Conservation (phyloP, 2,888 invertebrate species). For the Chrysina gloriosa region DNA sequence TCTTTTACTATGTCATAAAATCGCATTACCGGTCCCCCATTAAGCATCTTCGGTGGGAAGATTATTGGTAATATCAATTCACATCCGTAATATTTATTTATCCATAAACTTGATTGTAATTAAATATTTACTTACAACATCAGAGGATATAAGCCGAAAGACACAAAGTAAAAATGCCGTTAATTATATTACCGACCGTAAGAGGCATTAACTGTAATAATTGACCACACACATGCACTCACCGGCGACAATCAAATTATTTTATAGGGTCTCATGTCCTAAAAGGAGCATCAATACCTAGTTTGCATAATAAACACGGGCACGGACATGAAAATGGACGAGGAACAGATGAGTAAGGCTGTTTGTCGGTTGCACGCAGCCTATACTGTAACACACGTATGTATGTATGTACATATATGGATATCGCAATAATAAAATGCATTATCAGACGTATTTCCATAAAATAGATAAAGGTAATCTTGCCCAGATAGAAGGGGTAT, state of each 20-base stretch:
- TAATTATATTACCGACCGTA: constrained; percentile 31
- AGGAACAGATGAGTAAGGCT: constrained; percentile 22
- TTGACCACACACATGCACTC: constrained; percentile 34
- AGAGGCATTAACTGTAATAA: constrained; percentile 29
- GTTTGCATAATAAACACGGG: constrained; percentile 33
- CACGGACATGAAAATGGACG: constrained; percentile 6
- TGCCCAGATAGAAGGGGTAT: not conserved
- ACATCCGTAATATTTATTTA: constrained; percentile 12
- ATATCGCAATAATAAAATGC: constrained; percentile 18
- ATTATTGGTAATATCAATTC: not conserved
- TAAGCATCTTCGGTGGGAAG: not conserved
- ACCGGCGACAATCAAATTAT: constrained; percentile 30
- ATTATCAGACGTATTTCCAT: not conserved
- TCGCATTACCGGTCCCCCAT: not conserved
- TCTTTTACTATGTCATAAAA: constrained; percentile 2
- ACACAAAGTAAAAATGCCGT: constrained; percentile 29
- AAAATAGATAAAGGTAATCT: constrained; percentile 23
- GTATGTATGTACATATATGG: not conserved
- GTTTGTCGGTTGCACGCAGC: no score
- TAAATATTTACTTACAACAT: constrained; percentile 24
- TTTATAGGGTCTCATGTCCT: constrained; percentile 16
- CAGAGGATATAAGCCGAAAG: constrained; percentile 31
- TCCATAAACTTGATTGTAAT: constrained; percentile 25
- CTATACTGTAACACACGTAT: no score
- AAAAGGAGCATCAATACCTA: constrained; percentile 22